These are phyloP conservation scores for Drosophila recens DNA, from an alignment of 2,888 invertebrate species.

Conservation along the genomic window DNA sequence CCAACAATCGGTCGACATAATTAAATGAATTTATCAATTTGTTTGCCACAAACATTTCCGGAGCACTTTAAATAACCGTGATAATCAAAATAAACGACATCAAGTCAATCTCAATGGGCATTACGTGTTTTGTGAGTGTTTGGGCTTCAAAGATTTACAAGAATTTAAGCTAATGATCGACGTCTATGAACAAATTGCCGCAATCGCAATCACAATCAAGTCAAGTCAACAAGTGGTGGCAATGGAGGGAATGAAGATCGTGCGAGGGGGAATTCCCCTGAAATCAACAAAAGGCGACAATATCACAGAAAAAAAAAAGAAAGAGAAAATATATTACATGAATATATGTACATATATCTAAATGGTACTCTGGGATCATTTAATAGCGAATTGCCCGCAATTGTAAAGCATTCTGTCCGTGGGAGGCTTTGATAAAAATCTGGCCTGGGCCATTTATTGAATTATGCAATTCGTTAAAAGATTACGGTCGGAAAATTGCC, in stretches of 20 bases:
- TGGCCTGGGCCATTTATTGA: constrained; percentile 65
- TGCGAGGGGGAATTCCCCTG: not conserved
- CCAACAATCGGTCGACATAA: constrained; percentile 25
- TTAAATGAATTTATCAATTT: constrained; percentile 68
- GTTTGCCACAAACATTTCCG: constrained; percentile 69
- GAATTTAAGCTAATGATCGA: constrained; percentile 74
- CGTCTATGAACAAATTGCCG: constrained; percentile 76
- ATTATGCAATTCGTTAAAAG: constrained; percentile 80
- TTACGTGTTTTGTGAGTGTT: not conserved
- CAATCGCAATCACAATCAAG: constrained; percentile 58
- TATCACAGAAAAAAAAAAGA: constrained; percentile 24
- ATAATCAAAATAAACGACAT: constrained; percentile 49
- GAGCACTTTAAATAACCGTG: constrained; percentile 33
- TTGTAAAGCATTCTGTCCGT: constrained; percentile 21
- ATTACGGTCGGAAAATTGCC: constrained; percentile 60
- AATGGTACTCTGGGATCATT: constrained; percentile 39
- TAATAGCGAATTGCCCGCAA: constrained; percentile 49
- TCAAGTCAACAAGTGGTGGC: not conserved
- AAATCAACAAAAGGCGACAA: constrained; percentile 55
- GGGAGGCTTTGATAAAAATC: constrained; percentile 22
- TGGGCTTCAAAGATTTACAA: constrained; percentile 52
- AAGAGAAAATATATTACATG: constrained; percentile 5
- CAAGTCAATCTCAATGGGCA: constrained; percentile 24
- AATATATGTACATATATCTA: constrained; percentile 31
- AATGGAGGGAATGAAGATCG: not conserved